Evolutionary conservation across 2,797 vertebrate genomes (phyloP).

Genomic region (Artibeus lituratus): DNA sequence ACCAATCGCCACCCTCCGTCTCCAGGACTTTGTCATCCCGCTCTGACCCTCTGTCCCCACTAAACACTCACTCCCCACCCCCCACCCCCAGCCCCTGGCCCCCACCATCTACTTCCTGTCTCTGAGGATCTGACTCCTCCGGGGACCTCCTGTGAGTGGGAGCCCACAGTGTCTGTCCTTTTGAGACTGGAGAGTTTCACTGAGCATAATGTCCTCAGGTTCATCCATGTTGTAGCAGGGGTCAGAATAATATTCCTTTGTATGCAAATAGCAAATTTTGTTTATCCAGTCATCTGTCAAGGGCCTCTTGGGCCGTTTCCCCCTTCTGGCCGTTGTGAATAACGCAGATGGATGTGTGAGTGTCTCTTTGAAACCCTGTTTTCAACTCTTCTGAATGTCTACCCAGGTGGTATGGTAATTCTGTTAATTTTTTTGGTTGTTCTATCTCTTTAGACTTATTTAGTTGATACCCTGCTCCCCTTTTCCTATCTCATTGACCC

Average conservation of each 20-base stretch:
- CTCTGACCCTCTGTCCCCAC: too few species aligned
- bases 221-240: background rate
- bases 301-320: background rate
- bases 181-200: background rate
- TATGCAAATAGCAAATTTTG: background rate
- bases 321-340: background rate
- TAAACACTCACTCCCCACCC: background rate
- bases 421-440: background rate
- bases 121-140: background rate
- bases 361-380: background rate
- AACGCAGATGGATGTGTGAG: too few species aligned
- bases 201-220: background rate
- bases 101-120: background rate
- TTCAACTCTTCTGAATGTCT: background rate
- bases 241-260: background rate
- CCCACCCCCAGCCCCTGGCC: too few species aligned
- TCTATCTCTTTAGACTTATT: background rate
- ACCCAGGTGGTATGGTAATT: background rate
- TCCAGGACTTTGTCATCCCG: background rate
- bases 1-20: background rate
- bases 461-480: background rate
- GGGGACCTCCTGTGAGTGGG: background rate
- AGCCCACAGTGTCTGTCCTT: background rate
- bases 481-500: background rate
- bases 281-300: too few species aligned